These are phyloP conservation scores for Archips xylosteana DNA, from an alignment of 2,888 invertebrate species.

Conservation along the genomic window DNA sequence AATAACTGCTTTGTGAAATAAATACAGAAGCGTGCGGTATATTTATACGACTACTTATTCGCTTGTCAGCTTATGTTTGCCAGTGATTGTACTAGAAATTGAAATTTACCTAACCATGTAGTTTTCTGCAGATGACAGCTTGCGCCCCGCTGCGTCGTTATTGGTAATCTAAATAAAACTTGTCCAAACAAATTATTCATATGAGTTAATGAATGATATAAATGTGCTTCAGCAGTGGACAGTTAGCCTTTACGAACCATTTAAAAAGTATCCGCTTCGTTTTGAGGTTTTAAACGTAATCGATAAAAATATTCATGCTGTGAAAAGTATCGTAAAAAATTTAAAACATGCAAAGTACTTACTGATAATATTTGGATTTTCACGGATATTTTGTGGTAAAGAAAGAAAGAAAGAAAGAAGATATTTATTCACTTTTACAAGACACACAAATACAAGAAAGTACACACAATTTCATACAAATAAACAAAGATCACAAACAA, in stretches of 20 bases:
- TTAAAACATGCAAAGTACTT: no score
- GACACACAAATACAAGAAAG: no score
- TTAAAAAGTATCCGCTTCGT: neutral
- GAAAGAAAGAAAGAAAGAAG: no score
- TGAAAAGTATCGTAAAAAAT: no score
- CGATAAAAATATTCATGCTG: no score
- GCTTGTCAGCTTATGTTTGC: neutral
- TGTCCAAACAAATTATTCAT: neutral
- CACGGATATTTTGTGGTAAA: no score
- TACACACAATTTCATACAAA: no score
- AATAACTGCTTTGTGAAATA: no score
- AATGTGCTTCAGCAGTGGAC: neutral
- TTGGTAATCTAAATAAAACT: neutral
- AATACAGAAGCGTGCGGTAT: neutral
- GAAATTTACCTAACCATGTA: conserved; percentile 1
- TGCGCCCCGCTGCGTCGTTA: conserved; percentile 17
- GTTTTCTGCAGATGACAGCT: conserved; percentile 1
- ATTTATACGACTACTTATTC: neutral
- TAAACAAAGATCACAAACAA: no score
- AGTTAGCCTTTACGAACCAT: neutral
- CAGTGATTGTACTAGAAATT: conserved; percentile 7
- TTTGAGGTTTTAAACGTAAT: no score
- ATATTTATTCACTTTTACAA: no score
- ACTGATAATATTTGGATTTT: no score
- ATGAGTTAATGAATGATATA: neutral